Evolutionary conservation across 2,888 invertebrate genomes (phyloP).

Genomic region (Nasonia oneida): DNA sequence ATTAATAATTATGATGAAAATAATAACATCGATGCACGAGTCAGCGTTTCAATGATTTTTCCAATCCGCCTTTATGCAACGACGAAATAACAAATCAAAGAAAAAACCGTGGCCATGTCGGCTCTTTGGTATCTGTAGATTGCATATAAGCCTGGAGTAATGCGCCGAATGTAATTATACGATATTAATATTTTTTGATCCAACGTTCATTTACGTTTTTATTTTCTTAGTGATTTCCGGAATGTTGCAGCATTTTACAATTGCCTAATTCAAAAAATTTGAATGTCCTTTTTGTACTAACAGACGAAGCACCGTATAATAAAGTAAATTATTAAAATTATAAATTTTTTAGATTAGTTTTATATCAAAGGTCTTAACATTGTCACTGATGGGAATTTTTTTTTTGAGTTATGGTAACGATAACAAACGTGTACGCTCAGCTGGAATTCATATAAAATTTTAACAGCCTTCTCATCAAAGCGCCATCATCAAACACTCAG

Average conservation of each 20-base stretch:
- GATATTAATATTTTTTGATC: slow-evolving; percentile 60
- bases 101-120: slow-evolving; percentile 44
- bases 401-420: no score
- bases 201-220: background rate
- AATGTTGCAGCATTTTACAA: slow-evolving; percentile 14
- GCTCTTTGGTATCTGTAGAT: slow-evolving; percentile 62
- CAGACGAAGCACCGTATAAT: slow-evolving; percentile 6
- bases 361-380: no score
- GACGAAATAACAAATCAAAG: background rate
- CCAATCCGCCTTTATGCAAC: slow-evolving; percentile 35
- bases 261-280: slow-evolving; percentile 27
- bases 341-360: background rate
- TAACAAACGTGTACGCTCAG: background rate
- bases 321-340: background rate
- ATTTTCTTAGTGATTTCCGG: slow-evolving; percentile 9
- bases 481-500: background rate
- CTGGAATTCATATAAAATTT: background rate
- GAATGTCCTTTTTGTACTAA: slow-evolving; percentile 24
- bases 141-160: slow-evolving; percentile 65
- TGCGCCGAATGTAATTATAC: slow-evolving; percentile 68
- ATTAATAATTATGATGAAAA: slow-evolving; percentile 60
- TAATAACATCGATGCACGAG: slow-evolving; percentile 59
- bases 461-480: background rate
- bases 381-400: no score
- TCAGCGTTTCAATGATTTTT: slow-evolving; percentile 54